Evolutionary conservation across 1,140 invertebrate species (phyloP).

Genomic region (Listronotus bonariensis): DNA sequence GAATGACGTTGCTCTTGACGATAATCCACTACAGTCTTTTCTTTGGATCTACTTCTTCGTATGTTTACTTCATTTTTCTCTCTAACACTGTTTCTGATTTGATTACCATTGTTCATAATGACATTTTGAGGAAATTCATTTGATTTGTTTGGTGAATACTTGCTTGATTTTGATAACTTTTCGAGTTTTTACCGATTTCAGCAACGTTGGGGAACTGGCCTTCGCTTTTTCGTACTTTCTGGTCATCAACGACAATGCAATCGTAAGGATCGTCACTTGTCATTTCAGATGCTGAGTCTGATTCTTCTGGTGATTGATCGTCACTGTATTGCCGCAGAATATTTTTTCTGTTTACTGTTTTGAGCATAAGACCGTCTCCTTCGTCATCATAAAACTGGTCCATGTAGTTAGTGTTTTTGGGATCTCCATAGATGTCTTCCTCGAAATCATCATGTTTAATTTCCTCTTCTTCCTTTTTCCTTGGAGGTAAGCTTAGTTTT

Average conservation of each 20-base stretch:
- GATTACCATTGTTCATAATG: constrained; percentile 37
- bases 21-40: constrained; percentile 43
- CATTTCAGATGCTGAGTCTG: constrained; percentile 64
- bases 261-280: constrained; percentile 73
- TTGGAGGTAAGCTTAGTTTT: constrained; percentile 47
- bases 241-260: constrained; percentile 75
- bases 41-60: constrained; percentile 27
- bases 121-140: constrained; percentile 20
- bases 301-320: constrained; percentile 55
- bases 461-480: constrained; percentile 51
- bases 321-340: constrained; percentile 71
- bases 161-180: constrained; percentile 56
- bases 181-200: constrained; percentile 58
- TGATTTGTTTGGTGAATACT: constrained; percentile 55
- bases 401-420: constrained; percentile 60
- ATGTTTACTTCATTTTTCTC: constrained; percentile 39
- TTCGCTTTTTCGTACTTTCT: constrained; percentile 54
- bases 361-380: constrained; percentile 65
- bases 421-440: constrained; percentile 41
- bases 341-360: constrained; percentile 68
- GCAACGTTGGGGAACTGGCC: constrained; percentile 53
- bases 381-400: constrained; percentile 67
- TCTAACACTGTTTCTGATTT: constrained; percentile 40
- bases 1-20: constrained; percentile 40
- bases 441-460: constrained; percentile 52